Evolutionary conservation across 2,113 vertebrate species (phyloP).

Genomic region (Bos javanicus): DNA sequence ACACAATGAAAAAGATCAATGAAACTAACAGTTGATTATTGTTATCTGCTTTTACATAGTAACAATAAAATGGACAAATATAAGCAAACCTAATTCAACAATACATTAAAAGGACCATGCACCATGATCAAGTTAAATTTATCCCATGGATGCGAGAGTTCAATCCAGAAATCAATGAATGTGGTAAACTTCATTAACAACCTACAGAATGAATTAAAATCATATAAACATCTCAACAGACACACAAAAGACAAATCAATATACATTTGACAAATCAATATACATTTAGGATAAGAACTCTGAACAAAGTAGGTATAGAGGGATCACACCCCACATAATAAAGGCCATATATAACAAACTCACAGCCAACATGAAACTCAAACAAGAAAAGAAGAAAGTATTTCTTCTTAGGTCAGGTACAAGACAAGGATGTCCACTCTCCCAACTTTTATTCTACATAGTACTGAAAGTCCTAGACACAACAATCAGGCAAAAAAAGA

Average conservation of each 20-base stretch:
- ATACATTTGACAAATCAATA: neutral
- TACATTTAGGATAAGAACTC: neutral
- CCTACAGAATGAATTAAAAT: neutral
- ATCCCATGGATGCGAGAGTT: neutral
- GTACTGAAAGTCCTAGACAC: neutral
- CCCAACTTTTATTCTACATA: neutral
- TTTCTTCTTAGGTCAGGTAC: neutral
- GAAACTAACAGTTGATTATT: neutral
- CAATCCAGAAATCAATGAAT: neutral
- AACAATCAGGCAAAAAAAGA: neutral
- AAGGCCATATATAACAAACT: neutral
- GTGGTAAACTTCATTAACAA: neutral
- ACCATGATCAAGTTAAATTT: neutral
- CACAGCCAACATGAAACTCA: neutral
- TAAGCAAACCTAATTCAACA: neutral
- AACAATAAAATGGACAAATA: neutral
- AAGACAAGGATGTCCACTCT: neutral
- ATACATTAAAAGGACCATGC: neutral
- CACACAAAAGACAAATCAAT: neutral
- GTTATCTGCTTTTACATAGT: neutral
- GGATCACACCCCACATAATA: neutral
- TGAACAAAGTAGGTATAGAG: neutral
- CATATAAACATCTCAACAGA: neutral
- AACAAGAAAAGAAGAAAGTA: neutral
- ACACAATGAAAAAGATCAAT: neutral